A percentile compares a stretch with the other conserved stretches of the same genome.
phyloP scores from a whole-genome alignment of 2,113 vertebrate genomes.

The Ochotona princeps region DNA sequence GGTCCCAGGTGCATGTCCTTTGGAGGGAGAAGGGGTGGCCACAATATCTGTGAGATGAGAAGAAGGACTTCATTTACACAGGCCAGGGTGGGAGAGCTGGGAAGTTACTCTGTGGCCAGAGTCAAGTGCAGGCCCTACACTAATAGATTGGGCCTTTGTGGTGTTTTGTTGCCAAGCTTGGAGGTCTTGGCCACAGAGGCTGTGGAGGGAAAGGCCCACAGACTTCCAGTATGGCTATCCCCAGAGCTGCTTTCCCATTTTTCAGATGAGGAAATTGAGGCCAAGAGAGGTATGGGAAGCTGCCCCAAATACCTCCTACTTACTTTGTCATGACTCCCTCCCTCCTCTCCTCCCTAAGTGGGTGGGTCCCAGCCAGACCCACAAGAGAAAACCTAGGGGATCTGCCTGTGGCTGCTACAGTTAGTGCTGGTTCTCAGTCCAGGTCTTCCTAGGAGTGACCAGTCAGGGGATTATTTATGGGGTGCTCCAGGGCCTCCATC shows the following conservation, averaged over 20 bases:
- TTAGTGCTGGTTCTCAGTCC: background rate
- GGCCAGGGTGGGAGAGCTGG: background rate
- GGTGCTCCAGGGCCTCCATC: background rate
- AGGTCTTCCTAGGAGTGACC: background rate
- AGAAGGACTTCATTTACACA: accelerated
- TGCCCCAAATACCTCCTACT: accelerated
- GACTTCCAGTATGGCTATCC: background rate
- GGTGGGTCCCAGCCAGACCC: background rate
- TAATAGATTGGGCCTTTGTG: background rate
- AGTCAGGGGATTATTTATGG: background rate
- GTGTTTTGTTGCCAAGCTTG: background rate
- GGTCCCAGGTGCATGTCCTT: background rate
- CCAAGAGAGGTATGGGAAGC: background rate
- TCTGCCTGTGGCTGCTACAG: background rate
- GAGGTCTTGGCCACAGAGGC: background rate
- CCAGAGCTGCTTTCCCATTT: background rate
- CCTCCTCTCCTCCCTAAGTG: background rate
- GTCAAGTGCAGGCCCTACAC: background rate
- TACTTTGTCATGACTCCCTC: too few species aligned
- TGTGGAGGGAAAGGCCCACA: too few species aligned
- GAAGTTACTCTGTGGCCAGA: background rate
- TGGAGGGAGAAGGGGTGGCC: background rate
- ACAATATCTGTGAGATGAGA: background rate
- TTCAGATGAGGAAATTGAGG: background rate
- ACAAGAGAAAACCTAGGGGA: background rate